phyloP scores from a whole-genome alignment of 2,113 vertebrate genomes.

The Labeo rohita region DNA sequence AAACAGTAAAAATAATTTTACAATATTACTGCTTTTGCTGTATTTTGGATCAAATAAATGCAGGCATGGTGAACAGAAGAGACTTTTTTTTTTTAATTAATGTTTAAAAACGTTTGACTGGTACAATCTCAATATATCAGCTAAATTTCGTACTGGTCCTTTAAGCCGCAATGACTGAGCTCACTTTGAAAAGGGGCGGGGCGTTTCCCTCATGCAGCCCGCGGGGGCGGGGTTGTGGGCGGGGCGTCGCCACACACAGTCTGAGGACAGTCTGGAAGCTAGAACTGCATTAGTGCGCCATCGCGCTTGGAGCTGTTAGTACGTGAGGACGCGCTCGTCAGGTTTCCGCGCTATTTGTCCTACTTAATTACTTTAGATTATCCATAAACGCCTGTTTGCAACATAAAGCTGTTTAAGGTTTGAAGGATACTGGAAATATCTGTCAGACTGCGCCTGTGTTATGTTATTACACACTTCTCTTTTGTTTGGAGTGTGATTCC shows the following conservation, averaged over 20 bases:
- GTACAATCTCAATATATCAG: neutral
- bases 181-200: neutral
- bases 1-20: too few relatives aligned
- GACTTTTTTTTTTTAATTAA: too few relatives aligned
- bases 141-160: slow-evolving; percentile 53
- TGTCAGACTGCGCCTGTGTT: too few relatives aligned
- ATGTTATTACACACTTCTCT: neutral
- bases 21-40: too few relatives aligned
- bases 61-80: too few relatives aligned
- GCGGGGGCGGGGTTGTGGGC: neutral
- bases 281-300: slow-evolving; percentile 62
- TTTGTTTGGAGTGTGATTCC: slow-evolving; percentile 27
- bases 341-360: neutral
- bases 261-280: neutral
- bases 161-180: slow-evolving; percentile 60
- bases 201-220: neutral
- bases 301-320: slow-evolving; percentile 4
- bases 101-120: too few relatives aligned
- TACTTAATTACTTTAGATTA: neutral
- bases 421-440: neutral
- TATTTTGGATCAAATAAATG: too few relatives aligned
- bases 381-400: neutral
- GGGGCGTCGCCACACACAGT: neutral
- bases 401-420: neutral
- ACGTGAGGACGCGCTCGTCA: neutral